phyloP scores from a whole-genome alignment of 2,888 invertebrate species.

The Dichetophora obliterata region DNA sequence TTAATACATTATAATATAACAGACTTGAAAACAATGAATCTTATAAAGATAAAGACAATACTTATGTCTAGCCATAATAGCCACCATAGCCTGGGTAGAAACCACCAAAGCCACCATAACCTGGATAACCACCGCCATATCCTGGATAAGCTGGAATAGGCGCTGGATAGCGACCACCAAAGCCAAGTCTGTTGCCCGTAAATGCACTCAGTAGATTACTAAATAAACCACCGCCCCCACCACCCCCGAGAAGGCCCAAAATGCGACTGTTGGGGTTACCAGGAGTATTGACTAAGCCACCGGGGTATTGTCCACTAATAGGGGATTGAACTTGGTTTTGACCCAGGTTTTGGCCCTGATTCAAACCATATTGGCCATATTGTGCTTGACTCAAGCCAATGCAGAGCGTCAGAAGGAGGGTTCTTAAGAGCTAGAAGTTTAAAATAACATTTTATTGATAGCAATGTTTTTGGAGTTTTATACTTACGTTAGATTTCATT shows the following conservation, averaged over 20 bases:
- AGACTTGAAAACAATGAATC: constrained; percentile 2
- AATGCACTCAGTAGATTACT: constrained; percentile 47
- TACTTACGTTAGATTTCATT: not conserved
- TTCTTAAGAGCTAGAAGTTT: not conserved
- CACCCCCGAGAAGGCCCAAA: constrained; percentile 49
- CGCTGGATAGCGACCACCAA: not conserved
- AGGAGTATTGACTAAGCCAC: not conserved
- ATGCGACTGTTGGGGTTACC: constrained; percentile 52
- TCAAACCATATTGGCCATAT: not conserved
- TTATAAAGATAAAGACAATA: not conserved
- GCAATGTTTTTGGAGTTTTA: not conserved
- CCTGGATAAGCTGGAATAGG: constrained; percentile 34
- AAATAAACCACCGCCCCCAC: constrained; percentile 49
- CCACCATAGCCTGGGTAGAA: constrained; percentile 41
- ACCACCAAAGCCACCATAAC: constrained; percentile 31
- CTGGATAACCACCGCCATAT: constrained; percentile 45
- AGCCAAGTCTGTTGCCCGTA: not conserved
- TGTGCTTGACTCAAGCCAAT: not conserved
- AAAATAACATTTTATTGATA: not conserved
- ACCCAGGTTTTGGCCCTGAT: not conserved
- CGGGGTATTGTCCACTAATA: not conserved
- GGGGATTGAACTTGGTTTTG: not conserved
- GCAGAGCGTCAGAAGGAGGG: not conserved
- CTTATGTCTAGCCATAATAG: constrained; percentile 33
- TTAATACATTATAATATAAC: not conserved